Evolutionary conservation across 2,888 invertebrate species (phyloP).

Genomic region (Rapana venosa): DNA sequence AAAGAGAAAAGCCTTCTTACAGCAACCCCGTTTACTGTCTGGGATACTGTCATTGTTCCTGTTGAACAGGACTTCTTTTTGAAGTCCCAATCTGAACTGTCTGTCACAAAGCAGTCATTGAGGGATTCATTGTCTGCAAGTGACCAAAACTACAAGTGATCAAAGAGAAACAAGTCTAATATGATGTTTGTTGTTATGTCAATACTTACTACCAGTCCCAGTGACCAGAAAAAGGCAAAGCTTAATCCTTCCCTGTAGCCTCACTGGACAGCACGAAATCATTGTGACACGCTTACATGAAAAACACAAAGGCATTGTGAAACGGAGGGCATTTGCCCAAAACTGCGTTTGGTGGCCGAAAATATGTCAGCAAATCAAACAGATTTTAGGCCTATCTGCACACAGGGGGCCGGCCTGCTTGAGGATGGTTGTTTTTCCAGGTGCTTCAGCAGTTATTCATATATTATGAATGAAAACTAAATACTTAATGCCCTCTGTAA

Average conservation of each 20-base stretch:
- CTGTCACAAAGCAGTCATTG: slow-evolving; percentile 1
- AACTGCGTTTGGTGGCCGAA: background rate
- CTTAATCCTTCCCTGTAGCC: background rate
- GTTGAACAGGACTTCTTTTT: background rate
- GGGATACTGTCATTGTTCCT: background rate
- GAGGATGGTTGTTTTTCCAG: too few species aligned
- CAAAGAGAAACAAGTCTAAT: background rate
- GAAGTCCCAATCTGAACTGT: background rate
- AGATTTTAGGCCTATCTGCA: too few species aligned
- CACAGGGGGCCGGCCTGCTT: too few species aligned
- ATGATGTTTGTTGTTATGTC: background rate
- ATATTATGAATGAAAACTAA: too few species aligned
- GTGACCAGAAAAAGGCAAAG: background rate
- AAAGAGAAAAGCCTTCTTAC: background rate
- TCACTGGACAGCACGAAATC: background rate
- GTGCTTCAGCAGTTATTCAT: too few species aligned
- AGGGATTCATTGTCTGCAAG: background rate
- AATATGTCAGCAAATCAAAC: background rate
- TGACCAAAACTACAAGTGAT: background rate
- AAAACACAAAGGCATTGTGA: background rate
- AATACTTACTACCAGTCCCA: background rate
- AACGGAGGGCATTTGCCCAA: background rate
- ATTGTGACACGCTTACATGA: background rate
- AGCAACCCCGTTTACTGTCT: background rate
- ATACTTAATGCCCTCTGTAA: too few species aligned